These are phyloP conservation scores for Drosophila aff. DNA, from an alignment of 1,140 invertebrate genomes.

Conservation along the genomic window DNA sequence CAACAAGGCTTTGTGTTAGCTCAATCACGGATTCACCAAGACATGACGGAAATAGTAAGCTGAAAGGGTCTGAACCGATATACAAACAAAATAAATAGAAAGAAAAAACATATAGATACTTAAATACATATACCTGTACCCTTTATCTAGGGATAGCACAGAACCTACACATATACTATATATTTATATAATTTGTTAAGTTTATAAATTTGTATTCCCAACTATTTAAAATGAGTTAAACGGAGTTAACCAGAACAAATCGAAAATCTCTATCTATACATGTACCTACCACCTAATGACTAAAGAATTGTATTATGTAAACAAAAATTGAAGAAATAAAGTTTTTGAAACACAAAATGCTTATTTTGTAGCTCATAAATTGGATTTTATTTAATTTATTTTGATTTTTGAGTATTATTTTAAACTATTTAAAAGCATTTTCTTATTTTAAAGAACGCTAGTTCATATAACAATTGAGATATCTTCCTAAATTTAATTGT, in stretches of 20 bases:
- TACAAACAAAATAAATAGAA: conserved; percentile 12
- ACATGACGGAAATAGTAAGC: not conserved
- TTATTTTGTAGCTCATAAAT: no score
- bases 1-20: conserved; percentile 1
- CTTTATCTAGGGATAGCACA: conserved; percentile 31
- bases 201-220: conserved; percentile 68
- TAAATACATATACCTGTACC: conserved; percentile 38
- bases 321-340: conserved; percentile 68
- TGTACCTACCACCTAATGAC: conserved; percentile 56
- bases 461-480: not conserved
- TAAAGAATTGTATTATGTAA: conserved; percentile 70
- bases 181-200: conserved; percentile 70
- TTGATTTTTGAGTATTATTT: not conserved
- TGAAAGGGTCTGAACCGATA: conserved; percentile 41
- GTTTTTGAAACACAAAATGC: conserved; percentile 58
- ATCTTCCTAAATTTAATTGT: not conserved
- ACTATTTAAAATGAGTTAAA: conserved; percentile 57
- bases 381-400: not conserved
- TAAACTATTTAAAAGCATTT: not conserved
- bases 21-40: conserved; percentile 4
- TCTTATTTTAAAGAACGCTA: not conserved
- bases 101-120: conserved; percentile 13
- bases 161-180: conserved; percentile 30
- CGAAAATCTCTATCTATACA: conserved; percentile 64
- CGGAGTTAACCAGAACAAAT: conserved; percentile 44